Percentiles rank a stretch among this genome's conserved stretches.
Conservation (phyloP, 2,797 vertebrate species). For the Phoebastria nigripes region DNA sequence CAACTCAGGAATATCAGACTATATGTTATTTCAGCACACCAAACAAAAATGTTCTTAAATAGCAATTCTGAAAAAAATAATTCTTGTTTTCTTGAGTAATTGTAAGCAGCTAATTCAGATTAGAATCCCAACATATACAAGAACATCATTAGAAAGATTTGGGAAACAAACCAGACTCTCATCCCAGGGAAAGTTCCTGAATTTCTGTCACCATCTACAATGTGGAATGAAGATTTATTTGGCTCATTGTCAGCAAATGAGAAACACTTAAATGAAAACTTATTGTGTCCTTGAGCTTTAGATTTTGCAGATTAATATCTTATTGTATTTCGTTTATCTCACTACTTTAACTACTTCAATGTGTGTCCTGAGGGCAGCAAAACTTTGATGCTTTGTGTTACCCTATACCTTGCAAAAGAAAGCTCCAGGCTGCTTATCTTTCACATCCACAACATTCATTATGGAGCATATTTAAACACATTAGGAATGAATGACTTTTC, state of each 20-base stretch:
- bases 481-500: conserved; percentile 38
- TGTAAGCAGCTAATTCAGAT: not conserved
- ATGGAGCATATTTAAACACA: conserved; percentile 9
- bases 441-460: conserved; percentile 46
- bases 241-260: conserved; percentile 16
- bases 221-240: conserved; percentile 36
- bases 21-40: not conserved
- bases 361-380: conserved; percentile 49
- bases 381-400: conserved; percentile 56
- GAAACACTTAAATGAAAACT: conserved; percentile 46
- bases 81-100: not conserved
- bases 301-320: conserved; percentile 49
- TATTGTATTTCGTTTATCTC: conserved; percentile 36
- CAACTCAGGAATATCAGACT: not conserved
- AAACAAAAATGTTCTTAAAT: not conserved
- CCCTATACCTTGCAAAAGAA: conserved; percentile 45
- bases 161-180: not conserved
- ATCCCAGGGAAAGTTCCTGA: not conserved
- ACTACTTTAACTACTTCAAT: conserved; percentile 47
- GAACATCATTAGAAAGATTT: not conserved
- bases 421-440: conserved; percentile 62
- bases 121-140: not conserved
- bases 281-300: conserved; percentile 34
- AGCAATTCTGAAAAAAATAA: not conserved
- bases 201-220: conserved; percentile 22